Evolutionary conservation across 2,888 invertebrate genomes (phyloP).

Genomic region (Uropetala carovei): DNA sequence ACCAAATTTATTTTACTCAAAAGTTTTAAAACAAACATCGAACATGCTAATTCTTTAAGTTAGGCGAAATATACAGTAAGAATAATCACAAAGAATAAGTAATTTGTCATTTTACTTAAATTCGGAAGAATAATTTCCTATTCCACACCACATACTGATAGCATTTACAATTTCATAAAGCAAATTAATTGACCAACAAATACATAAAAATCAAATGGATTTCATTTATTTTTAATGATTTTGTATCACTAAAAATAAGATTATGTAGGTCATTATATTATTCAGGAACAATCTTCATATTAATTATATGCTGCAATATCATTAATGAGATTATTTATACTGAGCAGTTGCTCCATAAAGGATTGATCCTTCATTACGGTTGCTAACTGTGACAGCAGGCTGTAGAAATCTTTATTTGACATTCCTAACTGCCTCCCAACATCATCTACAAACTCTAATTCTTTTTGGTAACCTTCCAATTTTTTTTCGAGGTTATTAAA

Average conservation of each 20-base stretch:
- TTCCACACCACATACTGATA: too few relatives aligned
- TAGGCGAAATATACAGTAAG: too few relatives aligned
- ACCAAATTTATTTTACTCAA: too few relatives aligned
- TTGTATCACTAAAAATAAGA: slow-evolving; percentile 7
- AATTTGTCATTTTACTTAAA: too few relatives aligned
- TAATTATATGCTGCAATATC: slow-evolving; percentile 85
- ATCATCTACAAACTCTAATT: slow-evolving; percentile 74
- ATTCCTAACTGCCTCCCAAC: slow-evolving; percentile 77
- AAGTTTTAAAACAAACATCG: too few relatives aligned
- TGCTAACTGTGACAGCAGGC: slow-evolving; percentile 81
- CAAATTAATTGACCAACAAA: neutral
- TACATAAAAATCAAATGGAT: too few relatives aligned
- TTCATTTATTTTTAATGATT: neutral
- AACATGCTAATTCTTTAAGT: neutral
- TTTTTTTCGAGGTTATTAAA: slow-evolving; percentile 71
- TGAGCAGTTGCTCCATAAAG: slow-evolving; percentile 86
- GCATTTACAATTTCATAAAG: neutral
- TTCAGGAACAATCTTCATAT: slow-evolving; percentile 69
- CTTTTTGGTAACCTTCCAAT: slow-evolving; percentile 77
- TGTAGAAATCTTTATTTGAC: slow-evolving; percentile 78
- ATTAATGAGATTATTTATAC: slow-evolving; percentile 89
- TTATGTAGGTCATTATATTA: neutral
- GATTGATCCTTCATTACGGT: slow-evolving; percentile 83
- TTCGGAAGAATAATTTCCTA: too few relatives aligned
- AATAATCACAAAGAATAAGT: too few relatives aligned